phyloP scores from a whole-genome alignment of 2,113 vertebrate genomes.

The Aspiorhynchus laticeps region DNA sequence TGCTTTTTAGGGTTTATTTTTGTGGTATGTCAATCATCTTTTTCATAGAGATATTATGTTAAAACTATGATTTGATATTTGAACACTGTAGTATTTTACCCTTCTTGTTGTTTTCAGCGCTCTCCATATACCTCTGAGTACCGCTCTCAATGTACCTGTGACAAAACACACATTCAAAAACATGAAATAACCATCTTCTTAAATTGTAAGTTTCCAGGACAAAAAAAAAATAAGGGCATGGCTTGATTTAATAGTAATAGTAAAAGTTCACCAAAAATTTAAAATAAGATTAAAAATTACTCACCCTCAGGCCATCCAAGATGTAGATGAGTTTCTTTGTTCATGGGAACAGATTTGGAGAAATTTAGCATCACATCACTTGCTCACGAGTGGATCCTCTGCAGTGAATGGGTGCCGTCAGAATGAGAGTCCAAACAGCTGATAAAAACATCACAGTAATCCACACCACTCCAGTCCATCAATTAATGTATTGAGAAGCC shows the following conservation, averaged over 20 bases:
- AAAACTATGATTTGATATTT: background rate
- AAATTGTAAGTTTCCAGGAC: background rate
- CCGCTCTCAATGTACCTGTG: background rate
- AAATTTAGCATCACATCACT: background rate
- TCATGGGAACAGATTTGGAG: background rate
- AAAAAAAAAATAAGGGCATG: background rate
- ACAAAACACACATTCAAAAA: conserved; percentile 29
- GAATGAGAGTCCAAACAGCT: no score
- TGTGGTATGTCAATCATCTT: background rate
- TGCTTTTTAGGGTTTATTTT: background rate
- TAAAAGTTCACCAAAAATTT: background rate
- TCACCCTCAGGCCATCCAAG: background rate
- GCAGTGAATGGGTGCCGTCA: background rate
- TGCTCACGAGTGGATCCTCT: background rate
- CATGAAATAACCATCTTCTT: background rate
- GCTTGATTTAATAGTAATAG: background rate
- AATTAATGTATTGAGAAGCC: no score
- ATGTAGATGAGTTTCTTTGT: no score
- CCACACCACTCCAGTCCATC: no score
- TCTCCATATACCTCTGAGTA: background rate
- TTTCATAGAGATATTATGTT: background rate
- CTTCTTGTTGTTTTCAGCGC: background rate
- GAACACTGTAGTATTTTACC: background rate
- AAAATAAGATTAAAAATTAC: background rate
- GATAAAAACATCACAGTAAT: no score